Evolutionary conservation across 2,113 vertebrate genomes (phyloP).

Genomic region (Serinus canaria): DNA sequence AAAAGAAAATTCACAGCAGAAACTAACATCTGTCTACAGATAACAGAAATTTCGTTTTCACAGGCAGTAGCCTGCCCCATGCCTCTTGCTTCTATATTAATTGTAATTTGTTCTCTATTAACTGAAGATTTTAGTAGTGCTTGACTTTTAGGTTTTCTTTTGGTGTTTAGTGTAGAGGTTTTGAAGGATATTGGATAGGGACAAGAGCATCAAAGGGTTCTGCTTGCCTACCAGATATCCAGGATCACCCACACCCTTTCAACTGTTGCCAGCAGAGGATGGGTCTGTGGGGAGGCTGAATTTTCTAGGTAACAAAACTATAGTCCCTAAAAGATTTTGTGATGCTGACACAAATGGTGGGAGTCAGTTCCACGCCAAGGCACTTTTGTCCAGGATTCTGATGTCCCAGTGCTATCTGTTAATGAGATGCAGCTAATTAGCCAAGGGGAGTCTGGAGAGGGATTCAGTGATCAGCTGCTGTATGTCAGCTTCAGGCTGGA

Average conservation of each 20-base stretch:
- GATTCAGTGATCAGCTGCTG: neutral
- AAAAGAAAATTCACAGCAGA: neutral
- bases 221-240: neutral
- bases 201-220: neutral
- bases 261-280: neutral
- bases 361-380: neutral
- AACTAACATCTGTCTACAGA: neutral
- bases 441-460: neutral
- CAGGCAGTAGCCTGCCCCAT: neutral
- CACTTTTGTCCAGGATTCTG: neutral
- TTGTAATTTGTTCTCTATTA: neutral
- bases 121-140: neutral
- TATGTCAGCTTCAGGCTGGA: neutral
- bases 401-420: neutral
- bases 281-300: neutral
- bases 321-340: neutral
- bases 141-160: neutral
- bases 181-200: neutral
- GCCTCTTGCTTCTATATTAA: neutral
- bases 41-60: neutral
- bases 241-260: neutral
- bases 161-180: neutral
- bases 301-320: neutral
- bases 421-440: neutral
- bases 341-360: neutral